Conservation (phyloP, 2,113 vertebrate genomes). For the Rattus norvegicus region GRCr8 NC_086035.1:9801001-9801500, state of each 20-base stretch:
- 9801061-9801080: constrained; percentile 4
- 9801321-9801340: not conserved
- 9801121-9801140: constrained; percentile 26
- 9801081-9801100: not conserved
- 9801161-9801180: not conserved
- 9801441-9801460: constrained; percentile 19
- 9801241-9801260: not conserved
- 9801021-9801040: not conserved
- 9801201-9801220: not conserved
- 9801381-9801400: not conserved
- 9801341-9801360: not conserved
- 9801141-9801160: not conserved
- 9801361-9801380: not conserved
- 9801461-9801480: not conserved
- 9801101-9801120: not conserved
- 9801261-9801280: not conserved
- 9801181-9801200: rapidly evolving
- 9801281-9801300: not conserved
- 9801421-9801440: not conserved
- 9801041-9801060: not conserved
- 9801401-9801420: not conserved
- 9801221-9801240: not conserved
- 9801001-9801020: not conserved
- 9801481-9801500: not conserved
- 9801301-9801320: not conserved